Conservation (phyloP, 2,888 invertebrate species). For the Neoitamus cyanurus region DNA sequence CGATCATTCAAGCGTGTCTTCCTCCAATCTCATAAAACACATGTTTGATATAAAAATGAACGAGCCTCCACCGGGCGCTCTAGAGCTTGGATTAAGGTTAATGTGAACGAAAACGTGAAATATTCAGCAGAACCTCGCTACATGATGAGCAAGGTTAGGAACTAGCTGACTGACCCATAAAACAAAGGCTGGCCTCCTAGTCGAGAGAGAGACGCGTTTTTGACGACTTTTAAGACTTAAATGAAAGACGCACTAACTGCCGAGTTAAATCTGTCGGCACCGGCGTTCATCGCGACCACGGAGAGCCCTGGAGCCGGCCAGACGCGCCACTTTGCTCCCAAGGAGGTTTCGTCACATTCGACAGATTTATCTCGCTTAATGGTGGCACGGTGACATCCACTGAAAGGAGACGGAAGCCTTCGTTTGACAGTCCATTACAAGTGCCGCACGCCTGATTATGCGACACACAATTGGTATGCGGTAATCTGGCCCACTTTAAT, state of each 20-base stretch:
- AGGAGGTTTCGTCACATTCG: background rate
- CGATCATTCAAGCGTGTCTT: background rate
- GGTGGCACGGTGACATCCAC: background rate
- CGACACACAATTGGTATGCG: background rate
- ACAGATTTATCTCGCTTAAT: background rate
- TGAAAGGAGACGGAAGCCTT: background rate
- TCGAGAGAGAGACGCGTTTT: background rate
- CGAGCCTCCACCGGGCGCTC: background rate
- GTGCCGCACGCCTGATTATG: background rate
- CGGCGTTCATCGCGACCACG: background rate
- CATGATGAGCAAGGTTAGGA: slow-evolving; percentile 16
- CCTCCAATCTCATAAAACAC: background rate
- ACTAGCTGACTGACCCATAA: background rate
- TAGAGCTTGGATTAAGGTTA: slow-evolving; percentile 17
- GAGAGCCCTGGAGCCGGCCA: background rate
- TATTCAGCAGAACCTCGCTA: background rate
- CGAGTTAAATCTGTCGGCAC: background rate
- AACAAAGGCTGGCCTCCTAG: background rate
- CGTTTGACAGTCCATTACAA: background rate
- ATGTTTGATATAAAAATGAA: background rate
- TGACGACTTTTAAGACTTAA: background rate
- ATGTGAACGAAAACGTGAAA: slow-evolving; percentile 5
- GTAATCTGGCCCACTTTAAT: background rate
- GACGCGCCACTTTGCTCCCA: background rate
- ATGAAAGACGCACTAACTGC: background rate